These are phyloP conservation scores for Pseudocheirus occidentalis DNA, from an alignment of 2,797 vertebrate species.

Conservation along the genomic window DNA sequence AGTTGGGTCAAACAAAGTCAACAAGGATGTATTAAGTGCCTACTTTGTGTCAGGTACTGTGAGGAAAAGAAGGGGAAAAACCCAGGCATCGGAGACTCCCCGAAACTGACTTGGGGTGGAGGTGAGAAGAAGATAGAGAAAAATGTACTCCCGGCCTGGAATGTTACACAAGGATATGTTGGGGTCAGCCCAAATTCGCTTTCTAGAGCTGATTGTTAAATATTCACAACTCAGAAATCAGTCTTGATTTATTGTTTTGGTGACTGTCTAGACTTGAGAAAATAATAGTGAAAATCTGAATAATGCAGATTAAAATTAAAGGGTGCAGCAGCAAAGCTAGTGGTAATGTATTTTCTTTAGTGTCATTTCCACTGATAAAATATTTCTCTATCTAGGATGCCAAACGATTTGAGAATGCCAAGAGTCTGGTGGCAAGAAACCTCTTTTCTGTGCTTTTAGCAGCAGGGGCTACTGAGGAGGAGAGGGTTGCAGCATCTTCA, in stretches of 20 bases:
- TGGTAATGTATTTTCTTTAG: not conserved
- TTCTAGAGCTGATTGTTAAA: not conserved
- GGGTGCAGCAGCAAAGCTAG: not conserved
- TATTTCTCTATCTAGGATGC: not conserved
- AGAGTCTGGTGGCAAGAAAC: not conserved
- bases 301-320: not conserved
- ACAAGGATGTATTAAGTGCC: not conserved
- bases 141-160: not conserved
- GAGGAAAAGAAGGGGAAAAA: not conserved
- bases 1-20: not conserved
- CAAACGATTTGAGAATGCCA: not conserved
- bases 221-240: not conserved
- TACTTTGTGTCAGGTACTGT: not conserved
- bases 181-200: not conserved
- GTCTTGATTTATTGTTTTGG: not conserved
- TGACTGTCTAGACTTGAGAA: not conserved
- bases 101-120: not conserved
- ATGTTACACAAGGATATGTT: not conserved
- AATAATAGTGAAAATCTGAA: not conserved
- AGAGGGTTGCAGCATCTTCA: not conserved
- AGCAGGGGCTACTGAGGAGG: not conserved
- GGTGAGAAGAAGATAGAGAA: not conserved
- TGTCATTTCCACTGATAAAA: not conserved
- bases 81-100: not conserved
- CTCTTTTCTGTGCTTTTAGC: not conserved